Evolutionary conservation across 1,140 invertebrate species (phyloP).

Genomic region (Drosophila ercepeae): DNA sequence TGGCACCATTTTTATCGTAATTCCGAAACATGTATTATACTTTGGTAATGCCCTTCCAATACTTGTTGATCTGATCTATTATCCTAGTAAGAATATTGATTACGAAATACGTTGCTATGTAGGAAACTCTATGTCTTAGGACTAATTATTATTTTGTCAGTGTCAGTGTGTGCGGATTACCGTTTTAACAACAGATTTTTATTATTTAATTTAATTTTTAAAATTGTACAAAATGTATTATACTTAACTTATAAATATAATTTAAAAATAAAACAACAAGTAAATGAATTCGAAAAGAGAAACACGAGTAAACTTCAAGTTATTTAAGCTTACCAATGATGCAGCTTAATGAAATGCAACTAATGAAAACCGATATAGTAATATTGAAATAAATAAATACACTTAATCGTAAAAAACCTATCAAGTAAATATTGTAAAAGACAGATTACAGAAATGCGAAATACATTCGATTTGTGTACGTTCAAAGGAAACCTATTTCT

Average conservation of each 20-base stretch:
- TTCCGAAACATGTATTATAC: slow-evolving; percentile 55
- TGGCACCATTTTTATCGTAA: slow-evolving; percentile 46
- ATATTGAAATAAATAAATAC: slow-evolving; percentile 33
- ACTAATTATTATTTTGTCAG: slow-evolving; percentile 53
- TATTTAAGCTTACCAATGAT: slow-evolving; percentile 45
- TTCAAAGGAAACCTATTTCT: slow-evolving; percentile 17
- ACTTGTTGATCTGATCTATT: slow-evolving; percentile 61
- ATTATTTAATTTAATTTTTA: slow-evolving; percentile 77
- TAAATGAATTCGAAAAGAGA: slow-evolving; percentile 4
- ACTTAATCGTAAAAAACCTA: slow-evolving; percentile 23
- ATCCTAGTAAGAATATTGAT: slow-evolving; percentile 42
- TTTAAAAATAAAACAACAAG: slow-evolving; percentile 50
- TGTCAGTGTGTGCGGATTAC: slow-evolving; percentile 49
- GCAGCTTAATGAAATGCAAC: slow-evolving; percentile 34
- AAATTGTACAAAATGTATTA: slow-evolving; percentile 81
- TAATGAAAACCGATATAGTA: slow-evolving; percentile 32
- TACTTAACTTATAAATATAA: slow-evolving; percentile 80
- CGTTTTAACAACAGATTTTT: slow-evolving; percentile 48
- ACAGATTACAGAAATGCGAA: slow-evolving; percentile 26
- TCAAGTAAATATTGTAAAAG: slow-evolving; percentile 46
- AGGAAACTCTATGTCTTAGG: slow-evolving; percentile 51
- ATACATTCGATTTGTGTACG: slow-evolving; percentile 42
- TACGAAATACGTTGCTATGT: slow-evolving; percentile 35
- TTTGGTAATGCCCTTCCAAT: slow-evolving; percentile 68
- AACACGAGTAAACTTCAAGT: slow-evolving; percentile 67